Conservation (phyloP, 2,888 invertebrate genomes). For the Drosophila trichaetosa region DNA sequence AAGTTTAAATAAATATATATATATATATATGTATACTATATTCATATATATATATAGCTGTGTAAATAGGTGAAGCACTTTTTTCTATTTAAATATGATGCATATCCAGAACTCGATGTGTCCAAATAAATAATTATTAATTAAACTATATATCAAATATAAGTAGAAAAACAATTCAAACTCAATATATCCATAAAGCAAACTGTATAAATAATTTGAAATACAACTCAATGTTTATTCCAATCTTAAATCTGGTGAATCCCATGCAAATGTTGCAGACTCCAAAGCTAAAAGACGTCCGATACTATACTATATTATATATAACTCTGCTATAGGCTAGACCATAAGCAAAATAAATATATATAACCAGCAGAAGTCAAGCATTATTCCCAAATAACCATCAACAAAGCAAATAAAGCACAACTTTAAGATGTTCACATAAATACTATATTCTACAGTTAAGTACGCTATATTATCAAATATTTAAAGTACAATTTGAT, state of each 20-base stretch:
- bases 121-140: background rate
- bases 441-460: background rate
- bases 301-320: background rate
- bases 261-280: background rate
- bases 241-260: background rate
- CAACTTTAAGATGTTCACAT: background rate
- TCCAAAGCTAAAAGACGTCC: background rate
- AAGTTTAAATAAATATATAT: no score
- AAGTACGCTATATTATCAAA: background rate
- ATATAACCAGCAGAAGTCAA: no score
- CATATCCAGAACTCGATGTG: background rate
- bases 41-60: background rate
- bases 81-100: background rate
- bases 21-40: no score
- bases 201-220: background rate
- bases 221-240: background rate
- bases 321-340: no score
- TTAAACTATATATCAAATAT: background rate
- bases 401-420: background rate
- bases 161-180: background rate
- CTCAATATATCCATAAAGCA: background rate
- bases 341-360: no score
- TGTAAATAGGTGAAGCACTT: background rate
- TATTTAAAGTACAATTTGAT: conserved; percentile 3
- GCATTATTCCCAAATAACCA: background rate